These are phyloP conservation scores for Sarcophaga peregrina DNA, from an alignment of 1,140 invertebrate species.

Conservation along the genomic window DNA sequence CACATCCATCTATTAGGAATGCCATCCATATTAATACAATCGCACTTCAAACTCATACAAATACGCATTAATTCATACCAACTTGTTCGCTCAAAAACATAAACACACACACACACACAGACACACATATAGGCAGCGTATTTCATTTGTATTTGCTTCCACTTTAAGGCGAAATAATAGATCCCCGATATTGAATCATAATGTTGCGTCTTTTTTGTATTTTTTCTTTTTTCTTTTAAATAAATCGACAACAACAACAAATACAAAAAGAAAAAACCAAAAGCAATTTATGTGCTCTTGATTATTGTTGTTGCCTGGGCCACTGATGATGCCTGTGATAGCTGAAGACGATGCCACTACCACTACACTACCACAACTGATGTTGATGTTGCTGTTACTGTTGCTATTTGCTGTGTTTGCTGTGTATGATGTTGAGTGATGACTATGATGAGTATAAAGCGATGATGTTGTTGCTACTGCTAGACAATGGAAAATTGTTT, in stretches of 20 bases:
- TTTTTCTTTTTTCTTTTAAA: background rate
- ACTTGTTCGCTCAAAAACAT: background rate
- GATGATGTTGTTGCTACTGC: too few species aligned
- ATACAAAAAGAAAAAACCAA: too few species aligned
- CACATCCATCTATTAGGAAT: background rate
- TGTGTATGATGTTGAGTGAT: too few species aligned
- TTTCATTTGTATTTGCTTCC: background rate
- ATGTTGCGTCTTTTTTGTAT: background rate
- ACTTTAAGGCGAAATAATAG: background rate
- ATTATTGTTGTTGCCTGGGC: background rate
- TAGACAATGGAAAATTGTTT: background rate
- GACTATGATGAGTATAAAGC: too few species aligned
- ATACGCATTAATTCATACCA: background rate
- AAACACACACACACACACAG: background rate
- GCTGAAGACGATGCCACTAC: background rate
- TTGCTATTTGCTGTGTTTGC: background rate
- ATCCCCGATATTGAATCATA: background rate
- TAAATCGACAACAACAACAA: too few species aligned
- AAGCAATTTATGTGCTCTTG: background rate
- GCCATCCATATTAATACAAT: background rate
- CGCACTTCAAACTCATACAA: too few species aligned
- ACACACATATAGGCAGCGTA: background rate
- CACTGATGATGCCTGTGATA: background rate
- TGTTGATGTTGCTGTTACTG: background rate
- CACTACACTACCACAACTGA: background rate